Evolutionary conservation across 2,797 vertebrate genomes (phyloP).

Genomic region (Gallinago nigripennis): DNA sequence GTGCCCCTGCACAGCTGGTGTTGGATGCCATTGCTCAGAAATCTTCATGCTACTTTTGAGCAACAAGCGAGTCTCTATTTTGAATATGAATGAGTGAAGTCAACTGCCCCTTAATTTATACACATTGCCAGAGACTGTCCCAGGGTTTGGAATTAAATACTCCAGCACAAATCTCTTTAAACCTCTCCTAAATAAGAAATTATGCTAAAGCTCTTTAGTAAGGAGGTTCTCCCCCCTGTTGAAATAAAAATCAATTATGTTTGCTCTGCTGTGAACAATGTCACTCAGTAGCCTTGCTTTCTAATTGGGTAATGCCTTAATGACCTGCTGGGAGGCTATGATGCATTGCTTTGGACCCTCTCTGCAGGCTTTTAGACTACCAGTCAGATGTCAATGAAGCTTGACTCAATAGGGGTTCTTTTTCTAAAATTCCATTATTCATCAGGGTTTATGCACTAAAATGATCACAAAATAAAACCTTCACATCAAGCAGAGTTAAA

Average conservation of each 20-base stretch:
- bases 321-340: conserved; percentile 68
- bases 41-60: conserved; percentile 51
- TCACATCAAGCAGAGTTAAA: conserved; percentile 66
- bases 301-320: conserved; percentile 68
- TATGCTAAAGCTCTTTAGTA: conserved; percentile 68
- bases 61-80: conserved; percentile 49
- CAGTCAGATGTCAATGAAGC: conserved; percentile 75
- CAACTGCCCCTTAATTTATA: conserved; percentile 78
- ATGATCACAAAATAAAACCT: conserved; percentile 69
- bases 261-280: conserved; percentile 76
- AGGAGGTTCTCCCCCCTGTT: conserved; percentile 69
- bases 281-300: conserved; percentile 35
- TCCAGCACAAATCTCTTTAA: conserved; percentile 71
- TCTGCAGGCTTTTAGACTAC: conserved; percentile 70
- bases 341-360: conserved; percentile 65
- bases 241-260: conserved; percentile 76
- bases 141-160: conserved; percentile 78
- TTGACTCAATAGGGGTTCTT: conserved; percentile 50
- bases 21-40: conserved; percentile 31
- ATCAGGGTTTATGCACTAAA: conserved; percentile 61
- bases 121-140: conserved; percentile 70
- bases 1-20: conserved; percentile 25
- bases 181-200: conserved; percentile 76
- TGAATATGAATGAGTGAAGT: conserved; percentile 79
- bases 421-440: conserved; percentile 72